phyloP scores from a whole-genome alignment of 2,888 invertebrate species.

The Stramonita haemastoma region DNA sequence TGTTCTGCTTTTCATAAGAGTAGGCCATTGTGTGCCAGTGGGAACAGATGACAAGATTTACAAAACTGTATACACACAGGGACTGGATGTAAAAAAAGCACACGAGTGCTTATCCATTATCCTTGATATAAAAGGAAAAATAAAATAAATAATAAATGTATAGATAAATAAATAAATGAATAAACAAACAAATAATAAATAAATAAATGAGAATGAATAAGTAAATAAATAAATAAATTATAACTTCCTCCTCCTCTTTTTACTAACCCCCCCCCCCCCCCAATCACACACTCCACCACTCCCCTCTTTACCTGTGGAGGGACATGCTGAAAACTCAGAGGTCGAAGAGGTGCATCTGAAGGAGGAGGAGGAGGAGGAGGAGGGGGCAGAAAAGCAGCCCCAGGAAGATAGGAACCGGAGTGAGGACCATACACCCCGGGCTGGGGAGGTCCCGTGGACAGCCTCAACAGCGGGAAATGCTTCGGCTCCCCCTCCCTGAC shows the following conservation, averaged over 20 bases:
- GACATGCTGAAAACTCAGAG: slow-evolving; percentile 42
- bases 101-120: no score
- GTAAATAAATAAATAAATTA: no score
- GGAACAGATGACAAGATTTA: no score
- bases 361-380: slow-evolving; percentile 39
- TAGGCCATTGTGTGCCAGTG: no score
- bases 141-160: no score
- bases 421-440: not conserved
- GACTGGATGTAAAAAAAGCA: no score
- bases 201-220: no score
- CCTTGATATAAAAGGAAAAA: no score
- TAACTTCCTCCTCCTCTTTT: not conserved
- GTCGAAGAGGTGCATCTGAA: slow-evolving; percentile 13
- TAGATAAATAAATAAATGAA: no score
- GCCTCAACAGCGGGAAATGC: slow-evolving; percentile 31
- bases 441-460: slow-evolving; percentile 13
- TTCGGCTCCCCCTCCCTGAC: not conserved
- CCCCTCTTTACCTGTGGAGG: slow-evolving; percentile 42
- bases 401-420: not conserved
- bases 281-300: not conserved
- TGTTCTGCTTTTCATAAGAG: no score
- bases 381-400: slow-evolving; percentile 32
- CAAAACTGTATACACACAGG: no score
- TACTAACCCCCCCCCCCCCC: not conserved
- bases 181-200: no score